Conservation (phyloP, 2,888 invertebrate genomes). For the Glaucopsyche alexis region DNA sequence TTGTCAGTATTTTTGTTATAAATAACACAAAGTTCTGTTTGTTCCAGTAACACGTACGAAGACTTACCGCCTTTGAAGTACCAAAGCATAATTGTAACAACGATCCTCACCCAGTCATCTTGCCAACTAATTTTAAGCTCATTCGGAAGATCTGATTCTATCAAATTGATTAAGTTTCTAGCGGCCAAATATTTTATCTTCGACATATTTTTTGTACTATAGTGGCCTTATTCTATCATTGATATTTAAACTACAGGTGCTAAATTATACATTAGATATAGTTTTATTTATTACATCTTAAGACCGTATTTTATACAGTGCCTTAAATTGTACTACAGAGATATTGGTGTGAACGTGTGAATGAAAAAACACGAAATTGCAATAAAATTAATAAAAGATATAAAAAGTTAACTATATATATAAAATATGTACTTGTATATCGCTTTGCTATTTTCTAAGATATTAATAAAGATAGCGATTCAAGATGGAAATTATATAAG, state of each 20-base stretch:
- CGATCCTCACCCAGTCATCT: conserved; percentile 32
- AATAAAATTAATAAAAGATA: not conserved
- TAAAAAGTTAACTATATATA: not conserved
- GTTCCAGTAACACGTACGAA: conserved; percentile 56
- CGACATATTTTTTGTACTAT: not conserved
- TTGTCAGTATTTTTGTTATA: not conserved
- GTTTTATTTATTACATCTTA: conserved; percentile 25
- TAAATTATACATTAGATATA: conserved; percentile 25
- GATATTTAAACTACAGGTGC: conserved; percentile 19
- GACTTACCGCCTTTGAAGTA: conserved; percentile 48
- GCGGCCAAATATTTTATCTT: conserved; percentile 2
- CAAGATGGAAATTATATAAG: not conserved
- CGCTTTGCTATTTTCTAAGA: conserved; percentile 5
- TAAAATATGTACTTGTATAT: not conserved
- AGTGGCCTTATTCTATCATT: not conserved
- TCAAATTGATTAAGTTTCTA: conserved; percentile 30
- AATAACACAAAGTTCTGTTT: conserved; percentile 33
- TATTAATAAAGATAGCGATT: not conserved
- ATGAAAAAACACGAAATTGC: no score
- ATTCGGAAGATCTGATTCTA: conserved; percentile 29
- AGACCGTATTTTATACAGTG: conserved; percentile 49
- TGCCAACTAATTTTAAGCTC: conserved; percentile 30
- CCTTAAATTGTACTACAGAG: conserved; percentile 46
- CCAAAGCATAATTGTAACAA: conserved; percentile 57
- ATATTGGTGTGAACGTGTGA: not conserved